Evolutionary conservation across 2,113 vertebrate genomes (phyloP).

Genomic region (Lamprologus callipterus): DNA sequence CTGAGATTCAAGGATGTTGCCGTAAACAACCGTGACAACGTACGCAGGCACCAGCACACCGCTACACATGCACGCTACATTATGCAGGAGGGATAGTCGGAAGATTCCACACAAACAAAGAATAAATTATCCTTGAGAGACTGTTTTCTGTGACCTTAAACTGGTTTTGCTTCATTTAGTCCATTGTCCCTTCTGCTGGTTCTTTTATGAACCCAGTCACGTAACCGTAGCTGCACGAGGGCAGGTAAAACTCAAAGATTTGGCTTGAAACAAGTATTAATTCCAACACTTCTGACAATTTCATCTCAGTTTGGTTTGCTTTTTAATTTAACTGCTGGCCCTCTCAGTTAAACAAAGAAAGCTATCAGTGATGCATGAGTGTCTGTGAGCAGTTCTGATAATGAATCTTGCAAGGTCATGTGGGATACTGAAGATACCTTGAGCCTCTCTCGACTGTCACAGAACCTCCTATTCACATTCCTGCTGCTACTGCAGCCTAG

Average conservation of each 20-base stretch:
- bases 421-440: background rate
- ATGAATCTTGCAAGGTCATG: background rate
- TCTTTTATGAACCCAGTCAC: conserved; percentile 1
- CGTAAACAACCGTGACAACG: background rate
- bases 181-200: background rate
- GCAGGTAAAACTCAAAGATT: background rate
- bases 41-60: background rate
- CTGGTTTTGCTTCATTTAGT: background rate
- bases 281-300: background rate
- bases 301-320: background rate
- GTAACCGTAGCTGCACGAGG: background rate
- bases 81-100: background rate
- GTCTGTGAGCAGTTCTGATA: background rate
- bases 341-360: background rate
- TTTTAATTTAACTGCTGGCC: background rate
- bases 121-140: background rate
- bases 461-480: background rate
- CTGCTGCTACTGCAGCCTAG: background rate
- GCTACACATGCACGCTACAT: background rate
- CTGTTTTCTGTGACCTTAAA: background rate
- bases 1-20: background rate
- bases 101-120: background rate
- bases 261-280: background rate
- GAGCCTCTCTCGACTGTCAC: background rate
- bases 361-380: conserved; percentile 12